phyloP scores from a whole-genome alignment of 1,140 invertebrate species.

The Diplogasteroides magnus region DNA sequence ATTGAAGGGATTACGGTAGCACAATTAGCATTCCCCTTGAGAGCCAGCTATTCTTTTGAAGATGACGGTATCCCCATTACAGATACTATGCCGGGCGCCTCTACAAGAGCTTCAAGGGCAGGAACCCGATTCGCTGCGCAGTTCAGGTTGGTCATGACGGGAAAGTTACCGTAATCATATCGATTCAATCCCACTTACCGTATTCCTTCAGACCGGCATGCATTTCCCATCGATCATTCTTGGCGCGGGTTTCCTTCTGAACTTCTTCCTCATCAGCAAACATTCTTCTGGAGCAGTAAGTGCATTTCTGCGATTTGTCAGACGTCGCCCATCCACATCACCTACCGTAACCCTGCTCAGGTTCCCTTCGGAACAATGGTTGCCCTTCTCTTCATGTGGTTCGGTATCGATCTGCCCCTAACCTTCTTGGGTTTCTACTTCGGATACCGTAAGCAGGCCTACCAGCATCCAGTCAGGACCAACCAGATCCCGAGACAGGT shows the following conservation, averaged over 20 bases:
- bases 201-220: conserved; percentile 74
- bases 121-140: conserved; percentile 88
- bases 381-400: conserved; percentile 83
- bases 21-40: too few relatives aligned
- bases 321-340: too few relatives aligned
- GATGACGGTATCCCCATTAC: too few relatives aligned
- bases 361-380: conserved; percentile 96
- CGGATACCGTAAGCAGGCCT: conserved; percentile 72
- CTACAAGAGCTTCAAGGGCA: conserved; percentile 81
- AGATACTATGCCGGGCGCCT: conserved; percentile 82
- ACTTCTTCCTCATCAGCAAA: conserved; percentile 97
- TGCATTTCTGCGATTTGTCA: too few relatives aligned
- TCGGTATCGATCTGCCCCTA: conserved; percentile 87
- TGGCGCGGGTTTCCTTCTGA: conserved; percentile 82
- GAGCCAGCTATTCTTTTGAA: too few relatives aligned
- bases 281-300: conserved; percentile 90
- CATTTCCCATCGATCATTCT: conserved; percentile 87
- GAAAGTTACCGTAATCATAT: too few relatives aligned
- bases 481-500: conserved; percentile 83
- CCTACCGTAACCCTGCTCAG: too few relatives aligned
- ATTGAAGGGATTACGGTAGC: too few relatives aligned
- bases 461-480: conserved; percentile 91
- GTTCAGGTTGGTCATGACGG: conserved; percentile 61
- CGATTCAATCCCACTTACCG: too few relatives aligned
- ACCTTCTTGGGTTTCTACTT: conserved; percentile 94